phyloP scores from a whole-genome alignment of 2,888 invertebrate species.

The Cryptophagus acutangulus region DNA sequence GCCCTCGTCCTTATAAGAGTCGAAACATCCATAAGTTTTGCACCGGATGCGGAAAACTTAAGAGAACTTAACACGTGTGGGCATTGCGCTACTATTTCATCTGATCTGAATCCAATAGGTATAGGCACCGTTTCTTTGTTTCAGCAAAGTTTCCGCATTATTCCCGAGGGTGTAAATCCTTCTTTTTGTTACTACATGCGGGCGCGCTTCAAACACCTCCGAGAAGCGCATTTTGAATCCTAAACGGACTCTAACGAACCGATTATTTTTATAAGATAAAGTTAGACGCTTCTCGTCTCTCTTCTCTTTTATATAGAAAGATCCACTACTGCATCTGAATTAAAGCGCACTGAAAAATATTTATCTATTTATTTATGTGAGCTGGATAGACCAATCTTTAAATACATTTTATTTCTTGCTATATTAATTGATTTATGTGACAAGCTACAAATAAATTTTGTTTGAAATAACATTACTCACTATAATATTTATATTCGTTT shows the following conservation, averaged over 20 bases:
- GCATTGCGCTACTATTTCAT: slow-evolving; percentile 36
- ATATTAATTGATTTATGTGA: slow-evolving; percentile 33
- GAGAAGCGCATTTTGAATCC: slow-evolving; percentile 36
- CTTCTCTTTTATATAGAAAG: too few species aligned
- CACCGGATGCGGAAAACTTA: slow-evolving; percentile 35
- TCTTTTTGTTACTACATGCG: slow-evolving; percentile 40
- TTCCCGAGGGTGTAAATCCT: slow-evolving; percentile 39
- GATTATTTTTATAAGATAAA: slow-evolving; percentile 42
- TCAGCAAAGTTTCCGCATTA: slow-evolving; percentile 39
- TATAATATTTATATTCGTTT: slow-evolving; percentile 29
- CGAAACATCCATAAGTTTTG: too few species aligned
- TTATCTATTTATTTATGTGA: slow-evolving; percentile 25
- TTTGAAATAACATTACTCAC: slow-evolving; percentile 25
- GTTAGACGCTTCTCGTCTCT: too few species aligned
- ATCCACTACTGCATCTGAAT: too few species aligned
- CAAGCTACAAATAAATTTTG: slow-evolving; percentile 30
- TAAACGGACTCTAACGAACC: slow-evolving; percentile 41
- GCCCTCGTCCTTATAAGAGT: too few species aligned
- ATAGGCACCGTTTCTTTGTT: slow-evolving; percentile 35
- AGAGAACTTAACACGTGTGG: slow-evolving; percentile 37
- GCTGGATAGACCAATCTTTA: too few species aligned
- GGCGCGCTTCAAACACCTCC: slow-evolving; percentile 38
- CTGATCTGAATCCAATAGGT: slow-evolving; percentile 39
- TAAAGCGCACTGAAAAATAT: slow-evolving; percentile 15
- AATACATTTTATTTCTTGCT: slow-evolving; percentile 26